phyloP scores from a whole-genome alignment of 2,888 invertebrate species.

The Latrodectus hesperus region DNA sequence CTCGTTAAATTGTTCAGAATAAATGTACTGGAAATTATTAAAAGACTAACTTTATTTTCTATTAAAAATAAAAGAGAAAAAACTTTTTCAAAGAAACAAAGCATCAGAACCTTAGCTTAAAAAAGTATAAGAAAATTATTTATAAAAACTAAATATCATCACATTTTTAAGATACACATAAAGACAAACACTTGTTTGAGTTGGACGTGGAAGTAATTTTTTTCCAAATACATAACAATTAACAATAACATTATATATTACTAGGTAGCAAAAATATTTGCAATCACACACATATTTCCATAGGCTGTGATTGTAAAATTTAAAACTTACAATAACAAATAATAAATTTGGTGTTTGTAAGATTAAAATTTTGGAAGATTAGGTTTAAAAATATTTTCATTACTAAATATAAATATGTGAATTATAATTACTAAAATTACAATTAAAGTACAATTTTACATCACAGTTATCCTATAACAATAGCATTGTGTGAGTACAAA shows the following conservation, averaged over 20 bases:
- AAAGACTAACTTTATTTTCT: not conserved
- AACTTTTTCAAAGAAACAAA: not conserved
- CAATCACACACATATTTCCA: conserved; percentile 21
- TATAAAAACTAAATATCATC: not conserved
- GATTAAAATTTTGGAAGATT: no score
- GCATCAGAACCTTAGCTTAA: no score
- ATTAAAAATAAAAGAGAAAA: not conserved
- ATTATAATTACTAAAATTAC: no score
- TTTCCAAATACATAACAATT: conserved; percentile 36
- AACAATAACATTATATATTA: conserved; percentile 49
- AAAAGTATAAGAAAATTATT: no score
- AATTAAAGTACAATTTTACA: no score
- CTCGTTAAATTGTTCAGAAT: no score
- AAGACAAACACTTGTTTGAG: not conserved
- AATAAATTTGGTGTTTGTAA: no score
- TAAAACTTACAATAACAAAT: not conserved
- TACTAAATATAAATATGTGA: no score
- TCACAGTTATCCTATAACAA: no score
- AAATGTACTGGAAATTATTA: no score
- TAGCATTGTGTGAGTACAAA: no score
- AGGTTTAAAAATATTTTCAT: no score
- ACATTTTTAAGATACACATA: not conserved
- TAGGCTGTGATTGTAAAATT: conserved; percentile 21
- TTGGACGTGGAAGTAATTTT: conserved; percentile 30
- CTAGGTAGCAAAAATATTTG: conserved; percentile 53